Conservation (phyloP, 2,797 vertebrate species). For the Tokudaia tokunoshimensis region DNA sequence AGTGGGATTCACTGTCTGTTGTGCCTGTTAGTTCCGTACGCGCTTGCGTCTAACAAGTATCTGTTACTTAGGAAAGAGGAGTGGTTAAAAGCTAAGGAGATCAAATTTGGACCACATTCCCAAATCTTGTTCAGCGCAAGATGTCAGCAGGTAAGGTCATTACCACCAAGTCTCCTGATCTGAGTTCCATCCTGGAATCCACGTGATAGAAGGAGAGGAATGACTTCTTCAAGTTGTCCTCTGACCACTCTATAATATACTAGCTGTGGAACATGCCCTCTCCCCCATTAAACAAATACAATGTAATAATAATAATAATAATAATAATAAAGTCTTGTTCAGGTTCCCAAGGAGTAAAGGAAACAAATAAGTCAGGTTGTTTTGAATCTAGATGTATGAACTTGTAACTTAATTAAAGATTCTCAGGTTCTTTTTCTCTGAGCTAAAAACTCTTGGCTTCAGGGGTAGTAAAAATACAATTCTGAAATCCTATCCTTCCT, state of each 20-base stretch:
- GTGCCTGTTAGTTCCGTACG: neutral
- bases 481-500: neutral
- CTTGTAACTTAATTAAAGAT: constrained; percentile 5
- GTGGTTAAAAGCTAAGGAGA: neutral
- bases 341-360: neutral
- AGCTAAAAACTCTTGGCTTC: constrained; percentile 29
- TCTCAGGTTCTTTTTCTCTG: neutral
- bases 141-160: neutral
- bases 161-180: neutral
- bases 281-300: neutral
- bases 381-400: neutral
- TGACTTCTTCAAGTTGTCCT: neutral
- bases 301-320: neutral
- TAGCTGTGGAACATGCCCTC: neutral
- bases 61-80: neutral
- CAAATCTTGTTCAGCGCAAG: constrained; percentile 31
- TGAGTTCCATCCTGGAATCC: neutral
- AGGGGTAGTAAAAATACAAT: neutral
- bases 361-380: constrained; percentile 16
- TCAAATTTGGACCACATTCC: neutral
- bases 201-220: neutral
- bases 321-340: neutral
- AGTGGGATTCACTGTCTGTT: neutral
- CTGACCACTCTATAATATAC: neutral
- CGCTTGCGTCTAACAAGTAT: neutral